Evolutionary conservation across 2,888 invertebrate species (phyloP), one percentile per base, ranked within the genome.

Genomic region (Parnassius smintheus): DNA sequence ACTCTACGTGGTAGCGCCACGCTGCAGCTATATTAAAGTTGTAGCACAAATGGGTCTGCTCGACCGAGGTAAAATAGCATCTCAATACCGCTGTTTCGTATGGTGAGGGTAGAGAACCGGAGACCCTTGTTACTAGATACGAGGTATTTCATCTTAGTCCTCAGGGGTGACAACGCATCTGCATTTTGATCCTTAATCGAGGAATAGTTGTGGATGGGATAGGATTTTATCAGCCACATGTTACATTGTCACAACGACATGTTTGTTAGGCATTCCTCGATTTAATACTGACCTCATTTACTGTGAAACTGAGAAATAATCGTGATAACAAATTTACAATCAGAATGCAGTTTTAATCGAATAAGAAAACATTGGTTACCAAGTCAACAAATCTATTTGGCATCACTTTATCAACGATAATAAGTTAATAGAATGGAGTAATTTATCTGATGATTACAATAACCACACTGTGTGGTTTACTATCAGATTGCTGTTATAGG

Each of bases 331-430:
- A 49, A 13, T 13, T 18, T 9, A 49, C 49, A 49, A 49, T 48
- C 12, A n/a, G 1, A 9, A 9, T 49, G 13, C 49, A 49, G 9
- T 49, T 44, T 2, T 44, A 44, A 44, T 11, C 9, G 4, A n/a
- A n/a, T n/a, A 49, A 9, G 18, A 13, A 13, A 46, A 46, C 46
- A 46, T 46, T 46, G n/a, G 13, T 41, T 57, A 57, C 57, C 49
- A 25, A 11, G 9, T 48, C 35, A 49, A 12, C 49, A 49, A 49
- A 49, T 49, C 49, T 35, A 49, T 49, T 49, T 49, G 49, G 35
- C 35, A 35, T 35, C 4, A 35, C 35, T 9, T n/a, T 13, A 49
- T 9, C 13, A 13, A 49, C 49, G 3, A 8, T 13, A 49, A 49
- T 49, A 13, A 49, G 49, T 49, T 49, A 49, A 13, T 13, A 13